Evolutionary conservation across 2,113 vertebrate species (phyloP), one percentile per base, ranked within the genome.

Genomic region (Epinephelus lanceolatus): DNA sequence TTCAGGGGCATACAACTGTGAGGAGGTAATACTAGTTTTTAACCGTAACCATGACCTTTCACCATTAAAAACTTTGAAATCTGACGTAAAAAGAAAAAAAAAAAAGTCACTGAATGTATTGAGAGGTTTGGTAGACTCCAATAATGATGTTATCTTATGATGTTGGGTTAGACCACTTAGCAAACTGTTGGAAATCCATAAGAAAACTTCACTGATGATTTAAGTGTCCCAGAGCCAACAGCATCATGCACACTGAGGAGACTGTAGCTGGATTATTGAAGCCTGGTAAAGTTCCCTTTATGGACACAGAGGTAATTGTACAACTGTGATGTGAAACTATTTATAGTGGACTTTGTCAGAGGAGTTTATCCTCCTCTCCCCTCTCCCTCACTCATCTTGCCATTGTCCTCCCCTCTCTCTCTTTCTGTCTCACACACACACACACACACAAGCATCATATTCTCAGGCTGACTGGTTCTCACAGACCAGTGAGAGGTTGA

Each of bases 261-360:
- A 57, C 1, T 53, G 15, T 33, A 74, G 21, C 52, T 75, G 52
- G 59, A 78, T 76, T 78, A 71, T 19, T 76, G 56, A 67, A 76
- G 78, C 40, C 45, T 51, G 40, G 47, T 78, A 53, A 66, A 62
- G 47, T 25, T 84, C 81, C 72, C 63, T 77, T 81, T 60, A 84
- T 78, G 69, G 73, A 70, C 69, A 70, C 53, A n/a, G 40, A 56
- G 45, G 45, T 70, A 78, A 81, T 55, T 81, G 33, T 71, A 55
- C 52, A 57, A 53, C 59, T 59, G 56, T 42, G 45, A 73, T 67
- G 42, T 74, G 49, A 65, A 66, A 60, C 53, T 82, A 81, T 85
- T 85, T 82, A 61, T 66, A 88, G 78, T 78, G 71, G 63, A 69
- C 68, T 72, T 61, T 67, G 70, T 78, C 55, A 12, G 17, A 17